Conservation (phyloP, 2,888 invertebrate genomes). For the Hirtodrosophila cameraria region DNA sequence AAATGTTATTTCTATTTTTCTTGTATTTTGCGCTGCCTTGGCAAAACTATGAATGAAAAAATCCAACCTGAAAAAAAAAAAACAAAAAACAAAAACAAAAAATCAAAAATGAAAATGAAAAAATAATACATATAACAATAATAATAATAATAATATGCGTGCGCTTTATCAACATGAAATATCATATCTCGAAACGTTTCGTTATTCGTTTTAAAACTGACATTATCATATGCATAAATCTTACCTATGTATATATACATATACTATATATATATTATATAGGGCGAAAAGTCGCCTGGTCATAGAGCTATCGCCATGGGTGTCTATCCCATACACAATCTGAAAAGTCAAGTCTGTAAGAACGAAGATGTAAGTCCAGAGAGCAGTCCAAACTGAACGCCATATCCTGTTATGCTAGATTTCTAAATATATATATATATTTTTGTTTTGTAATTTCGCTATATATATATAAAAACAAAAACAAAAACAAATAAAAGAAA, state of each 20-base stretch:
- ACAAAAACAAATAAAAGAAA: conserved; percentile 1
- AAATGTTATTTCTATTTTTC: conserved; percentile 74
- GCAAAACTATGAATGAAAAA: conserved; percentile 69
- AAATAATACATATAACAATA: conserved; percentile 7
- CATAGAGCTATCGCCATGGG: conserved; percentile 96
- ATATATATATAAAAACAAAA: neutral
- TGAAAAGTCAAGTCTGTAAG: conserved; percentile 94
- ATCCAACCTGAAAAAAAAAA: conserved; percentile 14
- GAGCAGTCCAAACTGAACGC: conserved; percentile 39
- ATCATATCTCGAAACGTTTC: conserved; percentile 51
- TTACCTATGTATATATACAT: conserved; percentile 27
- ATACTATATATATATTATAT: conserved; percentile 30
- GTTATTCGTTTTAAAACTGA: conserved; percentile 22
- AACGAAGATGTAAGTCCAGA: conserved; percentile 93
- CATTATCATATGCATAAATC: conserved; percentile 46
- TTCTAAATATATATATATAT: conserved; percentile 3
- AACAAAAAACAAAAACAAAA: conserved; percentile 25
- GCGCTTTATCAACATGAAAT: conserved; percentile 74
- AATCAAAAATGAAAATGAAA: conserved; percentile 17
- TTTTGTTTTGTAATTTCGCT: conserved; percentile 34
- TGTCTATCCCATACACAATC: conserved; percentile 94
- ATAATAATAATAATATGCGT: conserved; percentile 49
- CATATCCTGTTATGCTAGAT: conserved; percentile 45
- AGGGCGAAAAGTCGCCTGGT: conserved; percentile 97
- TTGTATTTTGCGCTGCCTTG: conserved; percentile 78